Percentiles rank a stretch among this genome's conserved stretches.
phyloP scores from a whole-genome alignment of 2,797 vertebrate genomes.

The Poecile montanus region DNA sequence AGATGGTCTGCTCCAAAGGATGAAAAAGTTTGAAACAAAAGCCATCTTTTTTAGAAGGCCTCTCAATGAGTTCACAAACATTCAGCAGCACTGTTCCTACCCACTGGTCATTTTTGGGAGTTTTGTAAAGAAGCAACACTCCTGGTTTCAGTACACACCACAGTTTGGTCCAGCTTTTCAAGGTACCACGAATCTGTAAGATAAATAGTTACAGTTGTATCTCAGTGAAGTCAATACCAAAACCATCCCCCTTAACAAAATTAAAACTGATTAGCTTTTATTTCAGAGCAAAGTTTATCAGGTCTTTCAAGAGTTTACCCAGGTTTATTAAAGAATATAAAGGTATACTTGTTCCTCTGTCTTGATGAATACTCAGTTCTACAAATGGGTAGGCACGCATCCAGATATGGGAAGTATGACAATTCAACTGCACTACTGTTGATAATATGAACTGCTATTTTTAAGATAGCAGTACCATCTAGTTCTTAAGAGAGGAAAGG shows the following conservation, averaged over 20 bases:
- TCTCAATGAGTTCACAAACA: conserved; percentile 97
- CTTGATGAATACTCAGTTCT: neutral
- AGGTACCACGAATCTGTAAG: conserved; percentile 92
- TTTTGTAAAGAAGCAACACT: conserved; percentile 97
- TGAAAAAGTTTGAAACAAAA: conserved; percentile 99
- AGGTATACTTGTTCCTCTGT: neutral
- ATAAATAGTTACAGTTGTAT: conserved; percentile 4
- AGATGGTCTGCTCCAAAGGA: conserved; percentile 97
- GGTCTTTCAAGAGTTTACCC: neutral
- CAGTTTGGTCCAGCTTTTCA: conserved; percentile 99
- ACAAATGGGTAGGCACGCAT: neutral
- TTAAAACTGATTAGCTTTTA: neutral
- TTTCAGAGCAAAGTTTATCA: neutral
- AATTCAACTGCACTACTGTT: neutral
- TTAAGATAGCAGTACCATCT: neutral
- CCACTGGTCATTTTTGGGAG: conserved; percentile 96
- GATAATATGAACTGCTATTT: neutral
- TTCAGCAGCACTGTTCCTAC: conserved; percentile 97
- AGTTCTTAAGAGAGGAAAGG: neutral
- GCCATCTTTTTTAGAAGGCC: conserved; percentile 97
- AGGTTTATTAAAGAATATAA: neutral
- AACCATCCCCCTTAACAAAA: neutral
- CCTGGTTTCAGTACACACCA: conserved; percentile 99
- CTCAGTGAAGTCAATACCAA: neutral
- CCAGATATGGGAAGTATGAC: neutral